Evolutionary conservation across 2,888 invertebrate genomes (phyloP), one percentile per base, ranked within the genome.

Genomic region (Eustalomyia histrio): DNA sequence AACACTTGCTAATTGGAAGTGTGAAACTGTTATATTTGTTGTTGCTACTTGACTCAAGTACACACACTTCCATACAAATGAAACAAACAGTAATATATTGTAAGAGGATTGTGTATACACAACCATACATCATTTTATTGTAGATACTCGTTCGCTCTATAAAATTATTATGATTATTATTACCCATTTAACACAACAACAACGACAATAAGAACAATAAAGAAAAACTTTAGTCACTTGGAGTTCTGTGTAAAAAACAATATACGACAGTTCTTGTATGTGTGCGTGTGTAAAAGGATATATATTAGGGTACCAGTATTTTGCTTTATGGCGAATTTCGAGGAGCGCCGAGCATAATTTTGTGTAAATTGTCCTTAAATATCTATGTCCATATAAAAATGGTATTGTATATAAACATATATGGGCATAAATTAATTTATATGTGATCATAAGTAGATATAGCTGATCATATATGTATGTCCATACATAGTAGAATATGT

Each of bases 1-100:
- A 72, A 64, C 60, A 60, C 61, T 53, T 52, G 24, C 29, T 73
- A 64, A 63, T 79, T 76, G 75, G 52, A 75, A 50, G 55, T 80
- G 71, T 4, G 60, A 73, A 55, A 55, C 58, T 75, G 71, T 71
- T 47, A 63, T 72, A 10, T 72, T 50, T 67, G 12, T 57, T 60
- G 55, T 60, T 61, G 73, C 35, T 35, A 61, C 35, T 71, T 43
- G 29, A 4, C 43, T 12, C 12, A 52, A 17, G 47, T 39, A 16
- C 17, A 64, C 33, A 17, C 12, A 60, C n/a, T 7, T 16, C 55
- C 43, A 47, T 58, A 47, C n/a, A 43, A 47, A 61, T 14, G 17
- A 18, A 39, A 16, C 3, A n/a, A 33, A 57, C 57, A n/a, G 14
- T 47, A 3, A 14, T 47, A 47, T n/a, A n/a, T 21, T 39, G 6